Percentiles rank a stretch among this genome's conserved stretches.
These are phyloP conservation scores for Catamblyrhynchus diadema DNA, from an alignment of 2,797 vertebrate species.

Conservation along the genomic window DNA sequence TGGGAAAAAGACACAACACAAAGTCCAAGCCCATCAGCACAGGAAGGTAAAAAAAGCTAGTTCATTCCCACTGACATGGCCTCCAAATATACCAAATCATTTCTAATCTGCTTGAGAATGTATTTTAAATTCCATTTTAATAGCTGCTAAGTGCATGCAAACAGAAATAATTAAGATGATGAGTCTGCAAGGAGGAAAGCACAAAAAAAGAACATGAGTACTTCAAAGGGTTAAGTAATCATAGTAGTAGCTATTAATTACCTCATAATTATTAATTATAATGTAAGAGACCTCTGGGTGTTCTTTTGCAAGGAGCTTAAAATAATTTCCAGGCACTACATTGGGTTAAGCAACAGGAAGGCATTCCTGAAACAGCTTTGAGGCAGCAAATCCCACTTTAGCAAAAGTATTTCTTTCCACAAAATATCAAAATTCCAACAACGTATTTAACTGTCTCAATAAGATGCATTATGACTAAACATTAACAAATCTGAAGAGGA, in stretches of 20 bases:
- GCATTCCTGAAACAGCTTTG: neutral
- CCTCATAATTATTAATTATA: neutral
- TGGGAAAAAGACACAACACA: neutral
- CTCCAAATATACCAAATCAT: neutral
- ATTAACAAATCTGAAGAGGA: neutral
- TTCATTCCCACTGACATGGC: neutral
- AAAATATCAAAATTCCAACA: neutral
- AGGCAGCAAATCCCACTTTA: neutral
- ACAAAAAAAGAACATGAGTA: neutral
- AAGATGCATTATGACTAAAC: neutral
- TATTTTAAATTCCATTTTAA: conserved; percentile 7
- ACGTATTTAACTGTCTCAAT: neutral
- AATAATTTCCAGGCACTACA: neutral
- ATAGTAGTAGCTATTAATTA: conserved; percentile 2
- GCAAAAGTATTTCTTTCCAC: neutral
- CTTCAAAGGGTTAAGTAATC: conserved; percentile 14
- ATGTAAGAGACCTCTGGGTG: neutral
- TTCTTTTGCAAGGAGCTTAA: conserved; percentile 11
- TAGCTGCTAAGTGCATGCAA: neutral
- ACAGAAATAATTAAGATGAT: neutral
- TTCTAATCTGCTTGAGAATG: neutral
- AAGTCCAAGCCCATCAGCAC: neutral
- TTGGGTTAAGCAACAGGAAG: neutral
- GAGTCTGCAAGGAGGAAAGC: neutral
- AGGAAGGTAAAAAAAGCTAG: neutral